Conservation (phyloP, 92 coral and sea anemone species). For the Paramuricea clavata region DNA sequence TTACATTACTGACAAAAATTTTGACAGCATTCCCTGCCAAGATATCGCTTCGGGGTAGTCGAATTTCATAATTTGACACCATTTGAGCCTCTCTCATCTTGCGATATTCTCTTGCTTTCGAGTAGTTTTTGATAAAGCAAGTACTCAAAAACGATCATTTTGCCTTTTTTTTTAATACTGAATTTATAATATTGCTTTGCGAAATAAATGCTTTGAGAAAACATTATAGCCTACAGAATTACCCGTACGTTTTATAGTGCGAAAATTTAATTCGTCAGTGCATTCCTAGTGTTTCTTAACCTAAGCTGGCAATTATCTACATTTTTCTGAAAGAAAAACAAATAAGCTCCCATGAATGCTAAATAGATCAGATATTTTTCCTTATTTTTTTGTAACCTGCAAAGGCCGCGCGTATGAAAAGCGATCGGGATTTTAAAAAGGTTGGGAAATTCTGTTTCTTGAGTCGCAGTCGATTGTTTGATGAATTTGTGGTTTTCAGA, state of each 20-base stretch:
- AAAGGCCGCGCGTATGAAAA: neutral
- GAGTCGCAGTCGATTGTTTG: neutral
- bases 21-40: neutral
- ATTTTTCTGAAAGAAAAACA: slow-evolving; percentile 7
- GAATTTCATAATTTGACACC: slow-evolving; percentile 3
- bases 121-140: neutral
- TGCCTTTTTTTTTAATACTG: neutral
- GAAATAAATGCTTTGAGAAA: neutral
- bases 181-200: neutral
- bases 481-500: neutral
- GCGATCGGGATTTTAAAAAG: neutral
- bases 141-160: neutral
- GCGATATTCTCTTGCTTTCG: neutral
- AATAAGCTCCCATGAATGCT: neutral
- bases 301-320: neutral
- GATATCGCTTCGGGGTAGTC: slow-evolving; percentile 21
- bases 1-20: neutral
- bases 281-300: neutral
- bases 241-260: neutral
- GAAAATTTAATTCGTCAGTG: neutral
- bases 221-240: neutral
- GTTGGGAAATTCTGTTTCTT: neutral
- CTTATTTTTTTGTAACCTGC: slow-evolving; percentile 15
- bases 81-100: neutral
- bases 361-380: neutral